These are phyloP conservation scores for Thaumatotibia leucotreta DNA, from an alignment of 1,140 invertebrate species.

Conservation along the genomic window DNA sequence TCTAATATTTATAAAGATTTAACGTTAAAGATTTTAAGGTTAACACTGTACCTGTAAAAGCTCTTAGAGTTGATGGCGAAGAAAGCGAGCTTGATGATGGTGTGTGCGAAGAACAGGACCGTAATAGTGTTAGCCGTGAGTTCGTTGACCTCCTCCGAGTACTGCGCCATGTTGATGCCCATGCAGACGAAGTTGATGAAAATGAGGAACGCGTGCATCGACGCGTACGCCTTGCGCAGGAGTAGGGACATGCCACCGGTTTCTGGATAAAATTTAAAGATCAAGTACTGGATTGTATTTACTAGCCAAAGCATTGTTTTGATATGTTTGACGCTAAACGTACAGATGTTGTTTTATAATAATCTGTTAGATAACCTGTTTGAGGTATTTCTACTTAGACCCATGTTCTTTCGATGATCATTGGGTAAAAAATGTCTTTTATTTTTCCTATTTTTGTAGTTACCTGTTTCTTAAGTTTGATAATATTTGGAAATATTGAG, in stretches of 20 bases:
- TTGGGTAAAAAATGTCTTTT: too few relatives aligned
- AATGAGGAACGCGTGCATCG: slow-evolving; percentile 80
- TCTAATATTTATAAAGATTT: too few relatives aligned
- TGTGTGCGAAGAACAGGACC: slow-evolving; percentile 87
- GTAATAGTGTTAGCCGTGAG: slow-evolving; percentile 89
- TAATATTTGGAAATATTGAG: too few relatives aligned
- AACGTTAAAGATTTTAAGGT: too few relatives aligned
- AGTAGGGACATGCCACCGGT: slow-evolving; percentile 75
- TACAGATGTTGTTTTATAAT: too few relatives aligned
- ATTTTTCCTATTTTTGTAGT: too few relatives aligned
- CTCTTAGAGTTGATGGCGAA: slow-evolving; percentile 84
- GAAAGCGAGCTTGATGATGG: slow-evolving; percentile 84
- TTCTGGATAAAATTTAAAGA: slow-evolving; percentile 43
- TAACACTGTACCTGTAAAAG: slow-evolving; percentile 81
- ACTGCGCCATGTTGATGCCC: slow-evolving; percentile 81
- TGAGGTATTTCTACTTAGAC: too few relatives aligned
- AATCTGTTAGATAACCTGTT: too few relatives aligned
- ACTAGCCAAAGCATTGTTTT: too few relatives aligned
- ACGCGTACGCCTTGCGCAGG: slow-evolving; percentile 79
- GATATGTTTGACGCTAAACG: too few relatives aligned
- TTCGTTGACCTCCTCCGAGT: slow-evolving; percentile 87
- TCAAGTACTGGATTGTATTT: not conserved
- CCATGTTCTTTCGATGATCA: too few relatives aligned
- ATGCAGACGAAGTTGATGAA: slow-evolving; percentile 81
- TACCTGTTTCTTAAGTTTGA: too few relatives aligned